Evolutionary conservation across 2,113 vertebrate species (phyloP).

Genomic region (Illadopsis cleaveri): DNA sequence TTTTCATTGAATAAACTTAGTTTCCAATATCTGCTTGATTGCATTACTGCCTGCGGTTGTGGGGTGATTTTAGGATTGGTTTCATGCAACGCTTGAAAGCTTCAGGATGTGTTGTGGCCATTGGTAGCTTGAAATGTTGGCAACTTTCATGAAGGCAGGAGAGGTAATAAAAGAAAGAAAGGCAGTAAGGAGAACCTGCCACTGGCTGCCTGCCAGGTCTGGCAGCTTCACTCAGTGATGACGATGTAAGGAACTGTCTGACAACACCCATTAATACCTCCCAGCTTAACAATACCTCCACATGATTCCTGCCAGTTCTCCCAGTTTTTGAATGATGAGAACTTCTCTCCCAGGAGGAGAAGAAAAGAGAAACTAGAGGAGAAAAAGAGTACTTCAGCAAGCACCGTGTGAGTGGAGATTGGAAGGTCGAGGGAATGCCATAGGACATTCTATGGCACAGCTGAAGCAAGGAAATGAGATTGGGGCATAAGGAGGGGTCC

Average conservation of each 20-base stretch:
- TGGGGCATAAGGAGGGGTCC: background rate
- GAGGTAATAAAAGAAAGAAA: too few relatives aligned
- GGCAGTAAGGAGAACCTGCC: background rate
- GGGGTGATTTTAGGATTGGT: background rate
- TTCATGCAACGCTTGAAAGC: background rate
- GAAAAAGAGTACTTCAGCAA: background rate
- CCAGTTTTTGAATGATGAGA: background rate
- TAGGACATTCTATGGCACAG: background rate
- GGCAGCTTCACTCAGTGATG: background rate
- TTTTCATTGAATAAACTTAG: background rate
- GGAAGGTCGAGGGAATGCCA: background rate
- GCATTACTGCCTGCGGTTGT: accelerated
- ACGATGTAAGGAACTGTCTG: background rate
- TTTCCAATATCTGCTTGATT: background rate
- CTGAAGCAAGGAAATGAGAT: background rate
- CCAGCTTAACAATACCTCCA: background rate
- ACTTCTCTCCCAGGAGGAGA: background rate
- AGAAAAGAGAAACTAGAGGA: background rate
- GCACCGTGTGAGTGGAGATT: background rate
- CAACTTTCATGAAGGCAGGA: background rate
- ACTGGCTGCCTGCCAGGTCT: background rate
- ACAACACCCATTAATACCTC: slow-evolving; percentile 11
- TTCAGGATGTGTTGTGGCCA: background rate
- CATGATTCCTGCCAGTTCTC: background rate
- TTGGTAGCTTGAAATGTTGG: background rate